These are phyloP conservation scores for Meta bourneti DNA, from an alignment of 2,888 invertebrate genomes.

Conservation along the genomic window DNA sequence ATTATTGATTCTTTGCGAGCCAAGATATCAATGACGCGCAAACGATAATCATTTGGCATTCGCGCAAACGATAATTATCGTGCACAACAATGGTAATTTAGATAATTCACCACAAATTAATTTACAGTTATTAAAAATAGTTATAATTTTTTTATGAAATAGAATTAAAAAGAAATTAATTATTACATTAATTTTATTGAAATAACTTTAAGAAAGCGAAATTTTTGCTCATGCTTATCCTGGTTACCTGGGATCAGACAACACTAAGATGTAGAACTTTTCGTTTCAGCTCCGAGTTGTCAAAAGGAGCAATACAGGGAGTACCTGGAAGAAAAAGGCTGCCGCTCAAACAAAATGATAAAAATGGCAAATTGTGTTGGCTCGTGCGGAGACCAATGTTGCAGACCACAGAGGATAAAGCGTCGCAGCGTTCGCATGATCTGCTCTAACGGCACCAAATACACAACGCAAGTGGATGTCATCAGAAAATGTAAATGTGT, in stretches of 20 bases:
- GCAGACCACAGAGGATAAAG: conserved; percentile 94
- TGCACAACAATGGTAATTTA: too few species aligned
- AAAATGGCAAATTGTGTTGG: conserved; percentile 92
- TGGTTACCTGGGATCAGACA: conserved; percentile 44
- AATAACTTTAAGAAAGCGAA: too few species aligned
- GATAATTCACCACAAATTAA: too few species aligned
- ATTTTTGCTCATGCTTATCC: too few species aligned
- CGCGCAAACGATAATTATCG: too few species aligned
- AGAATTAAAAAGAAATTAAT: too few species aligned
- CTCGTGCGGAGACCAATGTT: conserved; percentile 91
- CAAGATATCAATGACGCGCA: too few species aligned
- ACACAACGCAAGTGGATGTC: conserved; percentile 97
- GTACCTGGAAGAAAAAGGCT: conserved; percentile 91
- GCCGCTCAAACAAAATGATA: conserved; percentile 93
- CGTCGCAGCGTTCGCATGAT: conserved; percentile 95
- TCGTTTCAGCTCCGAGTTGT: conserved; percentile 86
- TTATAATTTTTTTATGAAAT: too few species aligned
- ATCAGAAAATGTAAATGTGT: conserved; percentile 98
- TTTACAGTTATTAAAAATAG: too few species aligned
- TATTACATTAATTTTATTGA: too few species aligned
- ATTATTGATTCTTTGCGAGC: too few species aligned
- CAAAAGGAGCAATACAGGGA: conserved; percentile 94
- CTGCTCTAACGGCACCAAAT: conserved; percentile 94
- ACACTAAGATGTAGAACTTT: conserved; percentile 75
- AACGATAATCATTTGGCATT: too few species aligned